A percentile compares a stretch with the other conserved stretches of the same genome.
phyloP scores from a whole-genome alignment of 2,888 invertebrate species.

The Caenorhabditis sp. region DNA sequence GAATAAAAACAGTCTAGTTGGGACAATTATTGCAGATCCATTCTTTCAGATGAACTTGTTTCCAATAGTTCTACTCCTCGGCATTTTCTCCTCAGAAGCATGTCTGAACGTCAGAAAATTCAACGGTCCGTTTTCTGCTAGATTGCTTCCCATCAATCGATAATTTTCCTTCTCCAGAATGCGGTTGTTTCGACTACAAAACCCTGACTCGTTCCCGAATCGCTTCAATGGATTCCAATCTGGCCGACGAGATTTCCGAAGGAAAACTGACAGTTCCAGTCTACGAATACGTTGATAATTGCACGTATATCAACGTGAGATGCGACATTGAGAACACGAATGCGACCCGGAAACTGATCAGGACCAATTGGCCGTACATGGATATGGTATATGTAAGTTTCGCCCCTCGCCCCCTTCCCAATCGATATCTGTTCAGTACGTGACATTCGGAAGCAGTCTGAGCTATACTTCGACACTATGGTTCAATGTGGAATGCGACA shows the following conservation, averaged over 20 bases:
- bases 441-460: not conserved
- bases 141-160: not conserved
- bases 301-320: constrained; percentile 13
- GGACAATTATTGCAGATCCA: not conserved
- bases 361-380: constrained; percentile 30
- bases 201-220: not conserved
- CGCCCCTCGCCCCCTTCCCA: too few species aligned
- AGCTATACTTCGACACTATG: not conserved
- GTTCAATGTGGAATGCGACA: constrained; percentile 30
- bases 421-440: too few species aligned
- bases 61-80: not conserved
- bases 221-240: not conserved
- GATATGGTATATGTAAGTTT: constrained; percentile 32
- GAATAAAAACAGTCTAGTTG: too few species aligned
- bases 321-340: not conserved
- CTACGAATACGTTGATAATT: constrained; percentile 7
- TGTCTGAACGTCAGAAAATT: not conserved
- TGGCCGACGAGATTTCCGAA: not conserved
- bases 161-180: constrained; percentile 17
- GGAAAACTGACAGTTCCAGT: constrained; percentile 2
- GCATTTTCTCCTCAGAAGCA: not conserved
- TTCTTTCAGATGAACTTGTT: not conserved
- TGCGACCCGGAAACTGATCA: not conserved
- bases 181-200: constrained; percentile 34
- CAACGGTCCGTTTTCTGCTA: not conserved